Conservation (phyloP, 2,888 invertebrate species). For the Athalia circularis region DNA sequence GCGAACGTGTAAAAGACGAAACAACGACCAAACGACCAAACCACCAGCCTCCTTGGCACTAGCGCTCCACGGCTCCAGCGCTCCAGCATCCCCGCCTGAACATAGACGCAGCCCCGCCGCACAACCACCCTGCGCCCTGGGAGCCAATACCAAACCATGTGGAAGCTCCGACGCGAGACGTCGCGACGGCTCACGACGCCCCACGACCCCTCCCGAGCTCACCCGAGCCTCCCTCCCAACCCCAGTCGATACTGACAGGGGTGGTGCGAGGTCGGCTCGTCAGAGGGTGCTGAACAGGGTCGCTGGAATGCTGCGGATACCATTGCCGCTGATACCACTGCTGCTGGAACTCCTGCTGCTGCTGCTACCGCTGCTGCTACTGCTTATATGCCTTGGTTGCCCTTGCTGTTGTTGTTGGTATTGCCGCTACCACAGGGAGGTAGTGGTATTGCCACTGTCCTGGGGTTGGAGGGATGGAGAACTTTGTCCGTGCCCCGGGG, state of each 20-base stretch:
- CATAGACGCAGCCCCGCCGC: slow-evolving; percentile 63
- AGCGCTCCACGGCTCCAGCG: slow-evolving; percentile 68
- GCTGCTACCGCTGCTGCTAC: slow-evolving; percentile 35
- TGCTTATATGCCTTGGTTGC: not conserved
- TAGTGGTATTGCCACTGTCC: slow-evolving; percentile 17
- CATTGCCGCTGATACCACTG: slow-evolving; percentile 30
- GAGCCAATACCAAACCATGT: slow-evolving; percentile 74
- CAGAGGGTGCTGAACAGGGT: slow-evolving; percentile 68
- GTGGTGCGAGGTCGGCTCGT: slow-evolving; percentile 70
- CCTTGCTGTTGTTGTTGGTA: slow-evolving; percentile 13
- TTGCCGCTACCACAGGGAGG: slow-evolving; percentile 43
- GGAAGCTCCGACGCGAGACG: slow-evolving; percentile 70
- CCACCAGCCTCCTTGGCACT: slow-evolving; percentile 71
- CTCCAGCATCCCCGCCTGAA: slow-evolving; percentile 45
- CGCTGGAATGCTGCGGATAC: slow-evolving; percentile 47
- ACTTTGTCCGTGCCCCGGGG: slow-evolving; percentile 31
- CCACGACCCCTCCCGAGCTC: slow-evolving; percentile 46
- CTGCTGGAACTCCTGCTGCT: slow-evolving; percentile 41
- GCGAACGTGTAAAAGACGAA: slow-evolving; percentile 36
- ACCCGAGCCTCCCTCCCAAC: slow-evolving; percentile 58
- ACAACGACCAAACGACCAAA: slow-evolving; percentile 61
- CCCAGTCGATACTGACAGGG: slow-evolving; percentile 70
- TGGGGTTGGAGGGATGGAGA: slow-evolving; percentile 21
- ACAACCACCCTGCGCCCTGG: slow-evolving; percentile 71
- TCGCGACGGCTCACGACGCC: slow-evolving; percentile 67